phyloP scores from a whole-genome alignment of 2,888 invertebrate species.

The Drosophila tanythrix region DNA sequence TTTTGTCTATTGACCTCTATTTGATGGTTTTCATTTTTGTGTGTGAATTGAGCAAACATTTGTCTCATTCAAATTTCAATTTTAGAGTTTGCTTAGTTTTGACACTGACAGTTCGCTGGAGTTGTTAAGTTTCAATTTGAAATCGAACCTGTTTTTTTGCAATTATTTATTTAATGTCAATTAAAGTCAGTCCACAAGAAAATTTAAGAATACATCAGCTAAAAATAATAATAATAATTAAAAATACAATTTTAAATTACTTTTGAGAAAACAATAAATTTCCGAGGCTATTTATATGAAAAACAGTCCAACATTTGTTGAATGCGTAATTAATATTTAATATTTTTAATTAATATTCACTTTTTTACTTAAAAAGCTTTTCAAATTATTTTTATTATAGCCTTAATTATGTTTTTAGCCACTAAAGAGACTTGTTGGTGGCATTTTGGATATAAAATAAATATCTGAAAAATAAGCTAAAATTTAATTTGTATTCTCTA shows the following conservation, averaged over 20 bases:
- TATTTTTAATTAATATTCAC: background rate
- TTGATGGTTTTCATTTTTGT: background rate
- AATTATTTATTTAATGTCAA: background rate
- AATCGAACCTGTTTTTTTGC: background rate
- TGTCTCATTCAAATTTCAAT: background rate
- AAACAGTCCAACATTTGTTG: background rate
- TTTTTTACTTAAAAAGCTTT: background rate
- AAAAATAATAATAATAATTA: too few species aligned
- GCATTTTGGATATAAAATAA: background rate
- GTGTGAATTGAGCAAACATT: background rate
- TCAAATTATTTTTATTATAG: background rate
- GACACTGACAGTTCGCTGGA: background rate
- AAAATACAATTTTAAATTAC: background rate
- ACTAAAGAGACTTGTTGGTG: too few species aligned
- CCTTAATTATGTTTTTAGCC: background rate
- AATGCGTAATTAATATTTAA: too few species aligned
- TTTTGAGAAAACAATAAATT: too few species aligned
- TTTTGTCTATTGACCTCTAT: constrained; percentile 82
- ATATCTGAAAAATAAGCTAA: too few species aligned
- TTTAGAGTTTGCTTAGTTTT: constrained; percentile 21
- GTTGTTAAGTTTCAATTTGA: background rate
- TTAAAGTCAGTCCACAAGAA: background rate
- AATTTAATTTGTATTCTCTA: too few species aligned
- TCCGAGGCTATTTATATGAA: background rate
- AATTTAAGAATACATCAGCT: too few species aligned